These are phyloP conservation scores for Conops quadrifasciatus DNA, from an alignment of 2,888 invertebrate genomes.

Conservation along the genomic window DNA sequence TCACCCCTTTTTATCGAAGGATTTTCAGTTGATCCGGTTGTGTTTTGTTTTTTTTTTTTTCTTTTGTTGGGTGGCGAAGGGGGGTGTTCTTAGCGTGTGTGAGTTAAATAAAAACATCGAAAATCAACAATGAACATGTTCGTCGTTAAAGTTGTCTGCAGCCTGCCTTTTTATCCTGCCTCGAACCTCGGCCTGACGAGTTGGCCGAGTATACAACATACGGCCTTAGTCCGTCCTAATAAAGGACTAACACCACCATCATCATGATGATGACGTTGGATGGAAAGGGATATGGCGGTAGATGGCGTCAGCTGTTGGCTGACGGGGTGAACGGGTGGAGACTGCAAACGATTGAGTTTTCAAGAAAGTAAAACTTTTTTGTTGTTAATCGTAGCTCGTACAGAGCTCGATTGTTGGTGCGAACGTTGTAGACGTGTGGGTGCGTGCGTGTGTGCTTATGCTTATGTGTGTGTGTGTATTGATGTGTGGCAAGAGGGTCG, in stretches of 20 bases:
- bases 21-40: too few relatives aligned
- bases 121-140: constrained; percentile 27
- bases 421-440: background rate
- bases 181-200: background rate
- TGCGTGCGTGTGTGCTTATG: background rate
- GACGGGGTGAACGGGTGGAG: background rate
- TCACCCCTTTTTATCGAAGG: constrained; percentile 39
- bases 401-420: background rate
- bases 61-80: too few relatives aligned
- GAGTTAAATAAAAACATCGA: constrained; percentile 25
- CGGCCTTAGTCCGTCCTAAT: too few relatives aligned
- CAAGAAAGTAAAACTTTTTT: constrained; percentile 32
- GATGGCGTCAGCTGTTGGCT: too few relatives aligned
- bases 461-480: background rate
- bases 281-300: too few relatives aligned
- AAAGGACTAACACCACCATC: too few relatives aligned
- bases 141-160: constrained; percentile 16
- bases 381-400: constrained; percentile 4
- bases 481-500: background rate
- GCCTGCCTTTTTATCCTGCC: too few relatives aligned
- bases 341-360: constrained; percentile 29
- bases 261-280: too few relatives aligned
- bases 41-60: too few relatives aligned
- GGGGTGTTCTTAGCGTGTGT: background rate
- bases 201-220: background rate